A percentile compares a stretch with the other conserved stretches of the same genome.
These are phyloP conservation scores for Aporophyla nigra DNA, from an alignment of 2,888 invertebrate species.

Conservation along the genomic window DNA sequence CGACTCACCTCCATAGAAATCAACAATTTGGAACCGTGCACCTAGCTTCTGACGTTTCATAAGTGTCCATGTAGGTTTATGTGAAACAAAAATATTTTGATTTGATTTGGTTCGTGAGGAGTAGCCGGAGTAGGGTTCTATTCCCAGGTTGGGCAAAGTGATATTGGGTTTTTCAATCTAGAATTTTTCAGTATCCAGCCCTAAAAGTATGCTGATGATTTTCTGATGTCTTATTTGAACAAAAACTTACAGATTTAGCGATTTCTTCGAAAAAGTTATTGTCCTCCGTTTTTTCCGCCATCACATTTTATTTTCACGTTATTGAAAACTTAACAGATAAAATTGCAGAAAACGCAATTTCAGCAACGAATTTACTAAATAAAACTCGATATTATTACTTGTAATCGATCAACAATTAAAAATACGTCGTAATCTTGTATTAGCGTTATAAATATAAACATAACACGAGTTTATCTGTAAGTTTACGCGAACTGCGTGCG, in stretches of 20 bases:
- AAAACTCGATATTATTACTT: constrained; percentile 6
- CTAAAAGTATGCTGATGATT: no score
- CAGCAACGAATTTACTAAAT: not conserved
- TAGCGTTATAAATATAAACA: constrained; percentile 26
- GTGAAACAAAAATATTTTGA: no score
- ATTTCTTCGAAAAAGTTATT: constrained; percentile 38
- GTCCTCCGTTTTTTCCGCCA: not conserved
- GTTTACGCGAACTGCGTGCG: constrained; percentile 21
- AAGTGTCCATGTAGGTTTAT: no score
- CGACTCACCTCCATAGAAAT: no score
- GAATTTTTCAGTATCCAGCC: no score
- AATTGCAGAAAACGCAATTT: not conserved
- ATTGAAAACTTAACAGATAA: not conserved
- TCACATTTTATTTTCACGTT: not conserved
- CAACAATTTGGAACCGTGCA: no score
- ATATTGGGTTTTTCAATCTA: no score
- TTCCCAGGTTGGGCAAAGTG: no score
- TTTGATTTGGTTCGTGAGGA: no score
- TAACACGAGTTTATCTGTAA: constrained; percentile 26
- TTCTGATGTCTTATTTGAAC: no score
- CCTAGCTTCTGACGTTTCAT: no score
- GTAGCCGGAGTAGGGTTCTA: no score
- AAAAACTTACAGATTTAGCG: constrained; percentile 25
- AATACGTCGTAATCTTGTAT: constrained; percentile 9
- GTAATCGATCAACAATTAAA: constrained; percentile 28